Conservation (phyloP, 2,797 vertebrate species). For the Poecile montanus region DNA sequence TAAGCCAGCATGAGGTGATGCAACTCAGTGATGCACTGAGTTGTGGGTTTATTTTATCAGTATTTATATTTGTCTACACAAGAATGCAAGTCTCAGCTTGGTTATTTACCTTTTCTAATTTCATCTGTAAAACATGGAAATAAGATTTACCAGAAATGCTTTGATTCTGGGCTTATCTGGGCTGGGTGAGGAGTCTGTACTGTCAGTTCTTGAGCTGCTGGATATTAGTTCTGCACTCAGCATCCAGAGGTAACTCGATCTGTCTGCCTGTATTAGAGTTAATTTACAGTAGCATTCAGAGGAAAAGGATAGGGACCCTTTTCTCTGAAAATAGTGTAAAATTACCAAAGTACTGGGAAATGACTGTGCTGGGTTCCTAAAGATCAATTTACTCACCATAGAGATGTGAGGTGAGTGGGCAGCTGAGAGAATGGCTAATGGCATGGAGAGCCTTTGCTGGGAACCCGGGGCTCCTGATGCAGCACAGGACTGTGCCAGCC, state of each 20-base stretch:
- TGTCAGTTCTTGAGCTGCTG: neutral
- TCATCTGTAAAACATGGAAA: neutral
- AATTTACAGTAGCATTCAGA: slow-evolving; percentile 27
- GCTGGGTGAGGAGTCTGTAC: neutral
- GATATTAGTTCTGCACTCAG: neutral
- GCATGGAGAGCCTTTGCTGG: neutral
- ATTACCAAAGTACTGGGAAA: slow-evolving; percentile 52
- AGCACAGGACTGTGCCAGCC: neutral
- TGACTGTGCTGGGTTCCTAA: neutral
- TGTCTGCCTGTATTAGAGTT: slow-evolving; percentile 6
- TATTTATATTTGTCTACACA: neutral
- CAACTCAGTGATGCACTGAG: neutral
- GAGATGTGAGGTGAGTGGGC: neutral
- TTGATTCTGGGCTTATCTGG: neutral
- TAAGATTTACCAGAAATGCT: neutral
- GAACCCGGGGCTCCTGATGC: neutral
- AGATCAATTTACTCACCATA: neutral
- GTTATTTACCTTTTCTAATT: neutral
- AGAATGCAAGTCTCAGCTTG: neutral
- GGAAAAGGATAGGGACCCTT: slow-evolving; percentile 14
- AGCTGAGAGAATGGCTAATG: neutral
- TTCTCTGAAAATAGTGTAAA: slow-evolving; percentile 39
- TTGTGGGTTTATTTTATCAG: neutral
- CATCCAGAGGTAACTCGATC: neutral
- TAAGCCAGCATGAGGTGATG: neutral